These are phyloP conservation scores for Gymnarchus niloticus DNA, from an alignment of 2,113 vertebrate species.

Conservation along the genomic window DNA sequence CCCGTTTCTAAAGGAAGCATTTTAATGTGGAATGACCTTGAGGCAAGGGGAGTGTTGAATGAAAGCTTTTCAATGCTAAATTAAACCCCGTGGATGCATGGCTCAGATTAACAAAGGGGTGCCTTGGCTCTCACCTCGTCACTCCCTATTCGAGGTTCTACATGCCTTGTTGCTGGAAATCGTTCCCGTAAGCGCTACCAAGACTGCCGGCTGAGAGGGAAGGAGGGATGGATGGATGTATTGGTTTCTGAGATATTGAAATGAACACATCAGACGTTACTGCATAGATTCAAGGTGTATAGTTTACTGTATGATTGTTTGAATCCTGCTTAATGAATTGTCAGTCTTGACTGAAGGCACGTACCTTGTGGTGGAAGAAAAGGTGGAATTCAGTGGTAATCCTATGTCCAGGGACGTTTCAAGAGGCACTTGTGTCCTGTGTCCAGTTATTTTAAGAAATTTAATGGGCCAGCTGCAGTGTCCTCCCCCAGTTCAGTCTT, in stretches of 20 bases:
- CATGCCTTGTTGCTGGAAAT: background rate
- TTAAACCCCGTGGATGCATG: background rate
- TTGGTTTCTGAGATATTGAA: background rate
- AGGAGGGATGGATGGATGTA: background rate
- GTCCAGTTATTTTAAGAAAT: background rate
- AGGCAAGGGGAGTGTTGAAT: slow-evolving; percentile 29
- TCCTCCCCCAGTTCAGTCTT: background rate
- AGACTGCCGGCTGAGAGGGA: background rate
- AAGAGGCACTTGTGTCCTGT: background rate
- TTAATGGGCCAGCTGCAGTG: background rate
- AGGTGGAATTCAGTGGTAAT: background rate
- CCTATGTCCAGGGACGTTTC: background rate
- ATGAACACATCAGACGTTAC: background rate
- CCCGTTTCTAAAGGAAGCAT: slow-evolving; percentile 16
- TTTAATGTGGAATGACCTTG: slow-evolving; percentile 22
- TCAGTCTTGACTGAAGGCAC: background rate
- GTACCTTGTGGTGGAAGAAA: background rate
- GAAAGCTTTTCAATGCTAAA: slow-evolving; percentile 26
- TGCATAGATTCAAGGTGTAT: background rate
- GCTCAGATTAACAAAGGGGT: slow-evolving; percentile 22
- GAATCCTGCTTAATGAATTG: background rate
- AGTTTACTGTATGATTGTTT: background rate
- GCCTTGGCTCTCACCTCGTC: background rate
- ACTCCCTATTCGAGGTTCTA: background rate
- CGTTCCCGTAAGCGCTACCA: background rate